phyloP scores from a whole-genome alignment of 2,797 vertebrate genomes.

The Gymnothorax javanicus region DNA sequence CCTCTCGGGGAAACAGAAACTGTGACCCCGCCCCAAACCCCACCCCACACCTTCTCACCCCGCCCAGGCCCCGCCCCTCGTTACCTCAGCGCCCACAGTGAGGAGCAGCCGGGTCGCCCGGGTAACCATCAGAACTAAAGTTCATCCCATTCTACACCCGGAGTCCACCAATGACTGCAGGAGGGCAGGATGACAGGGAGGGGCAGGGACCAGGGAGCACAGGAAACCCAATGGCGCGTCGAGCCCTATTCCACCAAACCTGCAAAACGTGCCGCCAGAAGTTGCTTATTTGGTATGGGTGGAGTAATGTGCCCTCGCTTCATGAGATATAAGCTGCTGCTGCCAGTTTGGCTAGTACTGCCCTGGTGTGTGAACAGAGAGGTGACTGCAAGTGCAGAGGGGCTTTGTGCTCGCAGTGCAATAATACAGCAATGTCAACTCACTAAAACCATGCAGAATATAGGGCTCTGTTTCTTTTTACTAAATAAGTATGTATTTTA shows the following conservation, averaged over 20 bases:
- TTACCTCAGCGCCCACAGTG: slow-evolving; percentile 69
- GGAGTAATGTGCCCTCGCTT: slow-evolving; percentile 25
- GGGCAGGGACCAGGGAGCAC: slow-evolving; percentile 51
- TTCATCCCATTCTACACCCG: slow-evolving; percentile 35
- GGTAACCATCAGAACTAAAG: slow-evolving; percentile 17
- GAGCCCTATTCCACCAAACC: slow-evolving; percentile 35
- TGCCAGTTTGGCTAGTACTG: slow-evolving; percentile 40
- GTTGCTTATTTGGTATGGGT: background rate
- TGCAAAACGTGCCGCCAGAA: slow-evolving; percentile 37
- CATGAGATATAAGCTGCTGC: slow-evolving; percentile 22
- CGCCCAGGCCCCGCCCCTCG: slow-evolving; percentile 52
- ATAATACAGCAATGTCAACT: slow-evolving; percentile 48
- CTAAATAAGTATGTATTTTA: background rate
- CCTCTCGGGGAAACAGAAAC: slow-evolving; percentile 86
- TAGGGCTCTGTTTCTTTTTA: background rate
- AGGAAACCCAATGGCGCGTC: slow-evolving; percentile 47
- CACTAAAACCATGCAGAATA: background rate
- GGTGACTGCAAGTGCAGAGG: slow-evolving; percentile 39
- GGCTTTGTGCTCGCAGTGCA: slow-evolving; percentile 54
- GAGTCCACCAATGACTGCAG: slow-evolving; percentile 15
- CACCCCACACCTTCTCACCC: slow-evolving; percentile 47
- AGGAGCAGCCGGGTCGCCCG: slow-evolving; percentile 55
- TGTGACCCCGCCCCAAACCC: slow-evolving; percentile 67
- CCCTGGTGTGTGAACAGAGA: slow-evolving; percentile 40
- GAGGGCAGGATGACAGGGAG: slow-evolving; percentile 23